Base-by-base conservation (phyloP, 2,888 invertebrate genomes). In the Cantharis lateralis region DNA sequence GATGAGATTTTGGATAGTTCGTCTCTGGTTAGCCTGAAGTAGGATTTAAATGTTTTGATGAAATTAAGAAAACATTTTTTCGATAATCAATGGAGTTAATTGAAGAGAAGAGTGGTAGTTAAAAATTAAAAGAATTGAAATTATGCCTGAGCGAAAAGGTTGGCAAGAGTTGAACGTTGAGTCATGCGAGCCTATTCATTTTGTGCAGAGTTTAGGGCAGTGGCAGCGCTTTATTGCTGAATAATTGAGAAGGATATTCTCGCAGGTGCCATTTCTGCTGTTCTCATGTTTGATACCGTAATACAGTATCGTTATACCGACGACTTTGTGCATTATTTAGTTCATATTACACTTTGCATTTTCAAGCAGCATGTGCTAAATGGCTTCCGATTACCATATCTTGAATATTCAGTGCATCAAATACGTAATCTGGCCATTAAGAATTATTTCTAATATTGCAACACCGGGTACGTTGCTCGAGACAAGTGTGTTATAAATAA, bases 161-260 rank as follows among this genome's bases (percentile, higher is more conserved):
- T 84, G 83, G 80, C 81, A 80, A 80, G 81, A 81, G 78, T 72
- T 76, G 73, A 78, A 78, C 73, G 84, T 85, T 86, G 85, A 84
- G 84, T 83, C 85, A 83, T 85, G 85, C 81, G 84, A 85, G 84
- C 86, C 87, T 85, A 87, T 88, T 86, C 87, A 88, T 88, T 87
- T 87, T 87, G 86, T 86, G 87, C 87, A 86, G 85, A 83, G 85
- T 86, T 66, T 85, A 82, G 85, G 85, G 84, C 84, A 83, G 85
- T 84, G 84, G 86, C 85, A 85, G 84, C 86, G 87, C 87, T 87
- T 86, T 86, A 85, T 84, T 83, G 82, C 80, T 88, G 84, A 86
- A 88, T 88, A 85, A 87, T 87, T 87, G 83, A 88, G 80, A 73
- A 81, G 84, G 82, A 83, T 87, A 87, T 87, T 84, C 87, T 88